These are phyloP conservation scores for Automeris io DNA, from an alignment of 2,888 invertebrate genomes.

Conservation along the genomic window DNA sequence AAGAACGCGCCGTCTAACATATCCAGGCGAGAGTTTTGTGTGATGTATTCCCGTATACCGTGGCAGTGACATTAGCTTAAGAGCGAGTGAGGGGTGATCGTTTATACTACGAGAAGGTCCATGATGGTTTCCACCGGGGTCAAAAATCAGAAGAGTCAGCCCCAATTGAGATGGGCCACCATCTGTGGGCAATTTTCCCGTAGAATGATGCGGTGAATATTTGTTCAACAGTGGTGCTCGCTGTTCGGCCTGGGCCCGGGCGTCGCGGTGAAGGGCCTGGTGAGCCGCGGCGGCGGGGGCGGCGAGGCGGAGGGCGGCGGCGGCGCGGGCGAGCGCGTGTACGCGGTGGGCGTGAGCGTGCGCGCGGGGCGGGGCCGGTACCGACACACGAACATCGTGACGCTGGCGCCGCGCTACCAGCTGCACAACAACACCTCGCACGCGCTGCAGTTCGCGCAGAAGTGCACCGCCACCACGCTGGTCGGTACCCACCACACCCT, in stretches of 20 bases:
- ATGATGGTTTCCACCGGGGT: too few species aligned
- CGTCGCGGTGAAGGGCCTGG: slow-evolving; percentile 80
- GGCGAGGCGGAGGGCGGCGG: slow-evolving; percentile 45
- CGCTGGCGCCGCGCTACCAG: slow-evolving; percentile 94
- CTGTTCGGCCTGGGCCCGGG: slow-evolving; percentile 91
- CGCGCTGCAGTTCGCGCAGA: slow-evolving; percentile 92
- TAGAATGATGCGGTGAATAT: too few species aligned
- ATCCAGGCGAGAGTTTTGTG: too few species aligned
- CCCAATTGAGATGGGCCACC: too few species aligned
- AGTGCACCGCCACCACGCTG: slow-evolving; percentile 85
- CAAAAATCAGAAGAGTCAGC: too few species aligned
- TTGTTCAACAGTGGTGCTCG: slow-evolving; percentile 84
- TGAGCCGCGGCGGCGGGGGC: slow-evolving; percentile 55
- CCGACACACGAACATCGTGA: slow-evolving; percentile 92
- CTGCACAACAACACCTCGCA: slow-evolving; percentile 91
- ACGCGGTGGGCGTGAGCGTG: slow-evolving; percentile 92
- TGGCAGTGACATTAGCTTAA: too few species aligned
- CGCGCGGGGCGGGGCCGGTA: slow-evolving; percentile 92
- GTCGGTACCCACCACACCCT: too few species aligned
- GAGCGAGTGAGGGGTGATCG: too few species aligned
- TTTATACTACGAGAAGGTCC: too few species aligned
- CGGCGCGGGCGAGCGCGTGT: slow-evolving; percentile 78
- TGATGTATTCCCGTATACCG: too few species aligned
- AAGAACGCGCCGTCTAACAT: too few species aligned
- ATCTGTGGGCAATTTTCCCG: too few species aligned